Conservation (phyloP, 30 jellyfish, hydroid and myxozoan species). For the Catostylus mosaicus region DNA sequence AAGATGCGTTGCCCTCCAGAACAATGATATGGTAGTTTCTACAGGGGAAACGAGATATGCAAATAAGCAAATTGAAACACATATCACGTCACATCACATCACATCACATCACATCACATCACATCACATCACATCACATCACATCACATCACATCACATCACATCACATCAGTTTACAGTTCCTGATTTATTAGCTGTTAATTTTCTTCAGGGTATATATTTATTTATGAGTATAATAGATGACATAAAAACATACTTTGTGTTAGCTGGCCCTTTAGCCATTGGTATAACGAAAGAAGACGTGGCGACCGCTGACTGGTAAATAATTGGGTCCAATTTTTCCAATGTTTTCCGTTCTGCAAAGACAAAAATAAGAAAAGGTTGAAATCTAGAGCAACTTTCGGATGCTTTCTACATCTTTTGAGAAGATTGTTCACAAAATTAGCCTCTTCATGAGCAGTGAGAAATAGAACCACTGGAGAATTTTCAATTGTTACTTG, state of each 20-base stretch:
- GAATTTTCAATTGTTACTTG: no score
- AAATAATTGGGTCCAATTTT: constrained; percentile 23
- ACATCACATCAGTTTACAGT: not conserved
- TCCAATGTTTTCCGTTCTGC: constrained; percentile 63
- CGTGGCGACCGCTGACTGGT: not conserved
- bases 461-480: no score
- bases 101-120: not conserved
- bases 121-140: not conserved
- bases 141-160: not conserved
- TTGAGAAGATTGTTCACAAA: not conserved
- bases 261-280: constrained; percentile 60
- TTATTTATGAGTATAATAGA: not conserved
- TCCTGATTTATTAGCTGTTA: not conserved
- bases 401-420: not conserved
- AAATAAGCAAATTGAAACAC: no score
- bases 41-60: no score
- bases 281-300: constrained; percentile 34
- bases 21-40: constrained; percentile 74
- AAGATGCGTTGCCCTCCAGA: constrained; percentile 2
- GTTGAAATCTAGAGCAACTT: not conserved
- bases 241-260: constrained; percentile 40
- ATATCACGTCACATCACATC: no score
- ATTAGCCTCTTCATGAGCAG: not conserved
- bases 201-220: not conserved
- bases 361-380: not conserved